A percentile compares a stretch with the other conserved stretches of the same genome.
These are phyloP conservation scores for Clusia tigrina DNA, from an alignment of 2,888 invertebrate genomes.

Conservation along the genomic window DNA sequence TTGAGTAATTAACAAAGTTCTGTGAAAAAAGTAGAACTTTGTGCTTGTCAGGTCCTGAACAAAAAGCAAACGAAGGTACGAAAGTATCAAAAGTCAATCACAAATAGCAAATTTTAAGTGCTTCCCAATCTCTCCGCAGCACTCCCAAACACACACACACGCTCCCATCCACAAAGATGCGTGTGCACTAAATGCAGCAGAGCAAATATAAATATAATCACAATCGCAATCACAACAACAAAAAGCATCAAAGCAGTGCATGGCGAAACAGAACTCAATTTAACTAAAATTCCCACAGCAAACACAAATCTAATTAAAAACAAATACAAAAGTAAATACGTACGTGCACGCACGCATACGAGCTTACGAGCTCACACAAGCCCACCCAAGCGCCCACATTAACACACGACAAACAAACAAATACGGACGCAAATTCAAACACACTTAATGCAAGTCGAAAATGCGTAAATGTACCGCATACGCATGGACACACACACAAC, in stretches of 20 bases:
- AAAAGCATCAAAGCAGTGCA: not conserved
- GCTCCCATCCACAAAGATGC: not conserved
- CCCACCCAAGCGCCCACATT: conserved; percentile 14
- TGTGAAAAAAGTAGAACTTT: too few relatives aligned
- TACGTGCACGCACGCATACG: conserved; percentile 18
- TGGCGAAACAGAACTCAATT: conserved; percentile 46
- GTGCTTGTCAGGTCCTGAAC: too few relatives aligned
- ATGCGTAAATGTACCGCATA: conserved; percentile 33
- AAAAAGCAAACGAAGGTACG: too few relatives aligned
- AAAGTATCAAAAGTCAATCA: not conserved
- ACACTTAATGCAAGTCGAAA: conserved; percentile 26
- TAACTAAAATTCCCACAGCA: conserved; percentile 50
- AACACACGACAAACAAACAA: conserved; percentile 10
- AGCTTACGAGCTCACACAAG: conserved; percentile 23
- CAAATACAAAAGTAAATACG: conserved; percentile 53
- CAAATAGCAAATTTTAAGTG: conserved; percentile 15
- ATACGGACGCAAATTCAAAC: conserved; percentile 1
- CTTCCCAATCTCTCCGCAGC: conserved; percentile 3
- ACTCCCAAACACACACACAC: not conserved
- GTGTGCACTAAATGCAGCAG: too few relatives aligned
- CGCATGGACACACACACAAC: conserved; percentile 12
- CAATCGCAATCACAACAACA: not conserved
- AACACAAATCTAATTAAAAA: conserved; percentile 56
- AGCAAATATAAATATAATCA: conserved; percentile 7
- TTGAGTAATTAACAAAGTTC: too few relatives aligned